phyloP scores from a whole-genome alignment of 2,797 vertebrate genomes.

The Sebastolobus altivelis region DNA sequence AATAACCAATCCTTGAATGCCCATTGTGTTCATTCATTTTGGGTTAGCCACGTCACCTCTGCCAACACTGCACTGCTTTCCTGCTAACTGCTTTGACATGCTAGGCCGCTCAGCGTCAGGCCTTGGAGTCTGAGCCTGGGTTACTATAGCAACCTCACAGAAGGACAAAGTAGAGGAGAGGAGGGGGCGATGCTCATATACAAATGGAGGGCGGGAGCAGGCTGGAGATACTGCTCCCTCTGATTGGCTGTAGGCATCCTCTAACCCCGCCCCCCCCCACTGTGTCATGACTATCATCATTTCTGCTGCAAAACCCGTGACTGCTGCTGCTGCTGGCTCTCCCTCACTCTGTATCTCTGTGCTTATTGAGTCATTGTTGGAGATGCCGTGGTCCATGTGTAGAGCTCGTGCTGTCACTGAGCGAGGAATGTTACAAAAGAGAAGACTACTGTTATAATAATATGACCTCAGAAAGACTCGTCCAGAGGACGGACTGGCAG shows the following conservation, averaged over 20 bases:
- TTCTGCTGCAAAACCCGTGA: conserved; percentile 85
- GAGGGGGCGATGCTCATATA: conserved; percentile 76
- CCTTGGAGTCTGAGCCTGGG: conserved; percentile 77
- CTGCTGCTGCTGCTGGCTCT: conserved; percentile 66
- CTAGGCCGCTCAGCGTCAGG: conserved; percentile 61
- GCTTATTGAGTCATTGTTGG: conserved; percentile 72
- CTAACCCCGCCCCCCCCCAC: conserved; percentile 83
- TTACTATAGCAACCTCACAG: conserved; percentile 93
- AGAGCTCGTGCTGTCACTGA: conserved; percentile 56
- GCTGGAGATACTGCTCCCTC: conserved; percentile 73
- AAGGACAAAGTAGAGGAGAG: conserved; percentile 85
- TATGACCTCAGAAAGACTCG: conserved; percentile 15
- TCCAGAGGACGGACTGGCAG: conserved; percentile 33
- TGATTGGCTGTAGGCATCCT: conserved; percentile 85
- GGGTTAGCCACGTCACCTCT: conserved; percentile 67
- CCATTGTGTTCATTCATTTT: conserved; percentile 56
- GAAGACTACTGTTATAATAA: conserved; percentile 14
- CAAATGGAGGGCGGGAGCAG: conserved; percentile 64
- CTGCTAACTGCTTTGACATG: conserved; percentile 55
- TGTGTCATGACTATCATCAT: conserved; percentile 79
- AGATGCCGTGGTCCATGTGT: conserved; percentile 78
- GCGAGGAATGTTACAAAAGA: conserved; percentile 38
- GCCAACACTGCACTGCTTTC: conserved; percentile 64
- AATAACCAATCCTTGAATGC: conserved; percentile 18
- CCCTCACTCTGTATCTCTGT: conserved; percentile 35